Base-by-base conservation (phyloP, 2,113 vertebrate species). In the Phaethon lepturus region DNA sequence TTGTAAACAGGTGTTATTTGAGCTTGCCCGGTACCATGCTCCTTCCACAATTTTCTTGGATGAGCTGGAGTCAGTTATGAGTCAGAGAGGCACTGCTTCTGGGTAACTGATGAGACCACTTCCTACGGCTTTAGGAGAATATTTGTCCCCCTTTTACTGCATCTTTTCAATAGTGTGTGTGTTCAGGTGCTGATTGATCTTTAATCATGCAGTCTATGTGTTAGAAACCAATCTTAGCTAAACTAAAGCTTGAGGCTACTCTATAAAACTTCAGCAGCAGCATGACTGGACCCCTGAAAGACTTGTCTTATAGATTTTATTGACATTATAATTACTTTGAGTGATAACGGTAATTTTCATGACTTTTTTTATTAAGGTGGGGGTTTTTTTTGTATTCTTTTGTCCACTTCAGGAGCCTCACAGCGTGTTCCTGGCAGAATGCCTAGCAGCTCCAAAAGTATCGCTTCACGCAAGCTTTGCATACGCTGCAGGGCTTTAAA, bases 31-130 rank as follows among this genome's bases (percentile, higher is more conserved):
- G 74, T 99, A 99, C 93, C 99, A 99, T 2, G 99, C 99, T 31
- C 99, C 99, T 42, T 99, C 99, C 94, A 99, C 99, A 11, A 99
- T 99, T 96, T 99, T 99, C 97, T 97, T 99, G 98, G 99, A 99
- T 67, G 99, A 99, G 96, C 97, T 99, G 98, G 99, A 99, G 95
- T 99, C 99, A 2, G 99, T 99, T 89, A 99, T 99, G 99, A 98
- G 99, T 81, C 99, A 99, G 74, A 99, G 99, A 98, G 99, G 99
- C 95, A 97, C 89, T 25, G 93, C 86, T 76, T 95, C 96, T 23
- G 98, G 99, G 99, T 99, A 98, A 98, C 86, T 87, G n/a, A 40
- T 88, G 60, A 74, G 6, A 59, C 28, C 18, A 3, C 11, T 75
- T 55, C 35, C 7, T 22, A 17, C 23, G 22, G 13, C 49, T 74